Evolutionary conservation across 2,113 vertebrate species (phyloP).

Genomic region (Rhinopithecus roxellana): DNA sequence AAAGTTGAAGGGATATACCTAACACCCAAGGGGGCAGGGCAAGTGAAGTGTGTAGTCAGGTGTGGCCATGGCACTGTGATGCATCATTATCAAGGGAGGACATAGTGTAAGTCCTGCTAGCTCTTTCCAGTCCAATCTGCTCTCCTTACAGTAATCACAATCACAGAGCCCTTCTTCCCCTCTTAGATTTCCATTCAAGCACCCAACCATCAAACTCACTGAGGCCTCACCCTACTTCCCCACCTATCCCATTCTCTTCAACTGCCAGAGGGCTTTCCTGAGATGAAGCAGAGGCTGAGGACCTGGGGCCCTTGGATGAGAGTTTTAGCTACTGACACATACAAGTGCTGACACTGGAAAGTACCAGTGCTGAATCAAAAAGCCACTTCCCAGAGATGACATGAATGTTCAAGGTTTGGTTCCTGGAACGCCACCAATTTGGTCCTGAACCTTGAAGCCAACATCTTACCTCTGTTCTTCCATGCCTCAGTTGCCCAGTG

Average conservation of each 20-base stretch:
- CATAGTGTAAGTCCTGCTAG: neutral
- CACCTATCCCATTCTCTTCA: neutral
- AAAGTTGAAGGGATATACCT: accelerated
- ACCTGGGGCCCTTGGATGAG: accelerated
- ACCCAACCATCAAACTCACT: neutral
- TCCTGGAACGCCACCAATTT: neutral
- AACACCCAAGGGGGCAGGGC: neutral
- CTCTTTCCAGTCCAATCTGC: neutral
- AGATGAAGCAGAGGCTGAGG: neutral
- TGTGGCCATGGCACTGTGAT: neutral
- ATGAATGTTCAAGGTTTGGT: neutral
- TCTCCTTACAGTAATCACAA: neutral
- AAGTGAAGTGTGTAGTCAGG: neutral
- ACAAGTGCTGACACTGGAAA: neutral
- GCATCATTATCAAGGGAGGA: neutral
- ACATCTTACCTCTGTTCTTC: neutral
- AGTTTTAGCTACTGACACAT: neutral
- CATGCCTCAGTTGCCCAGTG: constrained; percentile 34
- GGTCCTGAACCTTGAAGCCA: neutral
- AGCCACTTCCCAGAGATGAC: constrained; percentile 64
- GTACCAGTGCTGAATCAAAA: neutral
- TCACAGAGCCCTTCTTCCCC: neutral
- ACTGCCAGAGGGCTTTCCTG: neutral
- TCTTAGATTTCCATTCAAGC: neutral
- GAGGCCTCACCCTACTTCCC: neutral